Percentiles rank a stretch among this genome's conserved stretches.
phyloP scores from a whole-genome alignment of 2,888 invertebrate genomes.

The Xanthia icteritia region DNA sequence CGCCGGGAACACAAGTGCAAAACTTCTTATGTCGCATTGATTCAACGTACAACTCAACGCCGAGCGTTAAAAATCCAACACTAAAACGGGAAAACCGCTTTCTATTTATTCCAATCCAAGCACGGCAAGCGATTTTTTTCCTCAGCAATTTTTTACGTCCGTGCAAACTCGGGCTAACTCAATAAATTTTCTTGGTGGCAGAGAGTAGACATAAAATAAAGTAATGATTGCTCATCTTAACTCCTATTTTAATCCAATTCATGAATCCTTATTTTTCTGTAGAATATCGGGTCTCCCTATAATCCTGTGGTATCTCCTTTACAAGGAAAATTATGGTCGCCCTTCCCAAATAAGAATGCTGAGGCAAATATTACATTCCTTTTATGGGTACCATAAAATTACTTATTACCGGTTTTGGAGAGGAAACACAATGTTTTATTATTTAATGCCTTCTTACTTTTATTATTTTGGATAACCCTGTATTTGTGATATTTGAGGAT shows the following conservation, averaged over 20 bases:
- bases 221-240: not conserved
- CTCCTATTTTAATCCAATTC: not conserved
- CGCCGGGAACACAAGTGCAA: no score
- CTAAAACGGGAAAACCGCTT: no score
- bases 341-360: constrained; percentile 25
- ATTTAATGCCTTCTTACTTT: constrained; percentile 33
- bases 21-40: not conserved
- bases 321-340: constrained; percentile 36
- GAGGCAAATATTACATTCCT: constrained; percentile 53
- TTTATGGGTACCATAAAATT: constrained; percentile 55
- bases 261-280: not conserved
- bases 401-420: constrained; percentile 42
- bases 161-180: no score
- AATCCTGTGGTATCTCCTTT: constrained; percentile 4
- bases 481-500: constrained; percentile 9
- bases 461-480: constrained; percentile 31
- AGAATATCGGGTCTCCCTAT: not conserved
- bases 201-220: no score
- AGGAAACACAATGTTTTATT: constrained; percentile 42
- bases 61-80: not conserved
- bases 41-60: not conserved
- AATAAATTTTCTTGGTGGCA: no score
- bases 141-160: no score
- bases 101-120: no score
- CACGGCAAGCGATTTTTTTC: no score